Evolutionary conservation across 2,797 vertebrate species (phyloP).

Genomic region (Galaxias olidus): DNA sequence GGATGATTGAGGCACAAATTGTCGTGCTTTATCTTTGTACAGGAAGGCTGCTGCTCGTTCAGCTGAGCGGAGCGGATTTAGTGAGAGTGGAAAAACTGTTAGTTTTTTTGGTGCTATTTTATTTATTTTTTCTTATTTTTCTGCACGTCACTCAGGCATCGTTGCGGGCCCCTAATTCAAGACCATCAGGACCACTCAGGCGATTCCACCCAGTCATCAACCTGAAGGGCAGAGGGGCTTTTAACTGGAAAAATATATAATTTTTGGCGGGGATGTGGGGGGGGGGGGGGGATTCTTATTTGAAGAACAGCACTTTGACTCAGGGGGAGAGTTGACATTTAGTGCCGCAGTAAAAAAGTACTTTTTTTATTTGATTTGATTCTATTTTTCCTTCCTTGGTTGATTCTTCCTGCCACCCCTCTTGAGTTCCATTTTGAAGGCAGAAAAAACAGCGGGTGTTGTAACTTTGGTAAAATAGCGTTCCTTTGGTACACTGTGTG

Average conservation of each 20-base stretch:
- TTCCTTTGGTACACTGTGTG: too few species aligned
- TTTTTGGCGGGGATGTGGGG: too few species aligned
- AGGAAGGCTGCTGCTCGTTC: slow-evolving; percentile 26
- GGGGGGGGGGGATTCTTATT: not conserved
- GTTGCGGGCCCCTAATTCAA: slow-evolving; percentile 57
- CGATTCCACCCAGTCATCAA: slow-evolving; percentile 35
- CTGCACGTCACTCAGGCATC: slow-evolving; percentile 50
- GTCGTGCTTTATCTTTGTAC: slow-evolving; percentile 48
- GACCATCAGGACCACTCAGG: slow-evolving; percentile 60
- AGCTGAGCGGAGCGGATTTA: slow-evolving; percentile 34
- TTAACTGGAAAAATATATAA: too few species aligned
- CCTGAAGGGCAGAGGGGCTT: slow-evolving; percentile 22
- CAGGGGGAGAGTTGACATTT: slow-evolving; percentile 71
- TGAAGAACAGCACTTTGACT: slow-evolving; percentile 58
- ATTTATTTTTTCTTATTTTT: slow-evolving; percentile 5
- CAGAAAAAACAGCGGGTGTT: too few species aligned
- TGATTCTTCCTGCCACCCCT: too few species aligned
- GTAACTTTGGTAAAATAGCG: too few species aligned
- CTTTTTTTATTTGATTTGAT: not conserved
- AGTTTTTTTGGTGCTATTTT: too few species aligned
- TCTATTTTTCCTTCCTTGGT: slow-evolving; percentile 37
- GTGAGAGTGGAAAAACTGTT: slow-evolving; percentile 57
- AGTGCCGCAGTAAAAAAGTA: slow-evolving; percentile 52
- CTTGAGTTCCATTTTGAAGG: too few species aligned
- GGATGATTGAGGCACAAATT: slow-evolving; percentile 53